A percentile compares a stretch with the other conserved stretches of the same genome.
Evolutionary conservation across 2,113 vertebrate species (phyloP).

Genomic region (Halcyon malimbica): DNA sequence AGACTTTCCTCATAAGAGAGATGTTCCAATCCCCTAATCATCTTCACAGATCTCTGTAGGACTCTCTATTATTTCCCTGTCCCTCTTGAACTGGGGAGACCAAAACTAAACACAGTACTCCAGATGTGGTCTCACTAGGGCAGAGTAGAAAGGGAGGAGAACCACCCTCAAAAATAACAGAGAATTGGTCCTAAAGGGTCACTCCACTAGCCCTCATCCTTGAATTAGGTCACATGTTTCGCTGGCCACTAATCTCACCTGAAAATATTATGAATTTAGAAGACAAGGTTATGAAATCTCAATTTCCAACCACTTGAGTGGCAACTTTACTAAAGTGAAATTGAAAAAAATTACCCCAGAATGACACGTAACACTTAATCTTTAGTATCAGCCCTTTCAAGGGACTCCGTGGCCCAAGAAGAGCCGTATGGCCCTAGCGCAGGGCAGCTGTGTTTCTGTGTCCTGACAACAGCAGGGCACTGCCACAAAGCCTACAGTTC

Average conservation of each 20-base stretch:
- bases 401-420: neutral
- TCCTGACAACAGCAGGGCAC: neutral
- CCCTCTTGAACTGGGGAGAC: too few relatives aligned
- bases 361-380: neutral
- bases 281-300: neutral
- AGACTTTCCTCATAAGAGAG: too few relatives aligned
- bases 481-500: neutral
- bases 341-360: neutral
- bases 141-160: too few relatives aligned
- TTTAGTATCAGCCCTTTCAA: neutral
- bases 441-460: neutral
- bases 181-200: neutral
- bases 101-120: too few relatives aligned
- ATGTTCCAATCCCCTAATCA: too few relatives aligned
- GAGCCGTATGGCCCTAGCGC: accelerated
- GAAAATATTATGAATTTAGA: neutral
- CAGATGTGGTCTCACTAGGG: too few relatives aligned
- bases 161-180: neutral
- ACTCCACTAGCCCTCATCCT: neutral
- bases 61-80: too few relatives aligned
- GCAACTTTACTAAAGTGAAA: neutral
- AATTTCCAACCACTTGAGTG: neutral
- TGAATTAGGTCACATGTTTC: neutral
- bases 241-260: neutral
- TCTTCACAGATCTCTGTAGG: too few relatives aligned